phyloP scores from a whole-genome alignment of 35 echinoderm and acorn worm genomes.

The Heliocidaris erythrogramma region DNA sequence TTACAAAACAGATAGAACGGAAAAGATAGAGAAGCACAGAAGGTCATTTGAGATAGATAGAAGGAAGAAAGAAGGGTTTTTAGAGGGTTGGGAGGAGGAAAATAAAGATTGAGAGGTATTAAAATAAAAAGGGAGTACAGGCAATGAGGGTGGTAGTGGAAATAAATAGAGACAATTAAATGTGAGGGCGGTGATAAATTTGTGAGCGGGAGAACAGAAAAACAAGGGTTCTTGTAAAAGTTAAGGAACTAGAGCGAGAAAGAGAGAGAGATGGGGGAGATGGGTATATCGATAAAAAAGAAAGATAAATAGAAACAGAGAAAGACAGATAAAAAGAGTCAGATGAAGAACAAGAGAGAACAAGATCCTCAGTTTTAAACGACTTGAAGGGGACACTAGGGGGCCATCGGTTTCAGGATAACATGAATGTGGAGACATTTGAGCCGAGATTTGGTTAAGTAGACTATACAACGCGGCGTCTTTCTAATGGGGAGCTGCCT shows the following conservation, averaged over 20 bases:
- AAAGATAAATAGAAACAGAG: background rate
- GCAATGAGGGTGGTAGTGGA: background rate
- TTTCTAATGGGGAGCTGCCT: background rate
- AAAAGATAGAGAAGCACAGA: background rate
- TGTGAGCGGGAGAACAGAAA: background rate
- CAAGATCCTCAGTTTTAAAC: background rate
- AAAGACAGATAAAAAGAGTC: background rate
- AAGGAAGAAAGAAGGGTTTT: too few relatives aligned
- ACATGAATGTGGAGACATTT: background rate
- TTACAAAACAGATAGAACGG: background rate
- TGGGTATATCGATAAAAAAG: background rate
- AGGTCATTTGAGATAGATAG: too few relatives aligned
- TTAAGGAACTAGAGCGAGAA: background rate
- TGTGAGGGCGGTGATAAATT: background rate
- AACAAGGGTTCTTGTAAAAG: background rate
- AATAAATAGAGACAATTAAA: background rate
- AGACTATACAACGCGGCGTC: slow-evolving; percentile 7
- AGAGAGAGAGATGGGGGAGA: background rate
- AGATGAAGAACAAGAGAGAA: background rate
- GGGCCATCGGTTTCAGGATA: background rate
- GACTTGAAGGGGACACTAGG: slow-evolving; percentile 8
- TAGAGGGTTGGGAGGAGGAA: too few relatives aligned
- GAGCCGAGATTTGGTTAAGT: background rate
- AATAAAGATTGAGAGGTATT: background rate
- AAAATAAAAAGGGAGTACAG: background rate